A percentile compares a stretch with the other conserved stretches of the same genome.
Conservation (phyloP, 2,113 vertebrate species). For the Lamprotornis superbus region DNA sequence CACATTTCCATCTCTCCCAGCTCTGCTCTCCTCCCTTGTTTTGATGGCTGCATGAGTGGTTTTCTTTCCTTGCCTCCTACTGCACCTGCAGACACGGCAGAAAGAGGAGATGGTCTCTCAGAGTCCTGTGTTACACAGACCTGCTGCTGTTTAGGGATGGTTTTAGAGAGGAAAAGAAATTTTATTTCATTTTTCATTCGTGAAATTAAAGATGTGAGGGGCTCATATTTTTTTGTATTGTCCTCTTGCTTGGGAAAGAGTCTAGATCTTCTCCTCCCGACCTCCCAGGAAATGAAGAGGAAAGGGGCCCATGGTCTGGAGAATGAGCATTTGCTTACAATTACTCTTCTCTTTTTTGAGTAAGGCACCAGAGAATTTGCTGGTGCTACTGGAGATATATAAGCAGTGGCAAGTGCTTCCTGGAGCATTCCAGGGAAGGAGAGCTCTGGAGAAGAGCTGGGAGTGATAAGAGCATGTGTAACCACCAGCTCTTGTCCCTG, state of each 20-base stretch:
- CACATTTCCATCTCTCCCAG: neutral
- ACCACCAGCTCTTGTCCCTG: neutral
- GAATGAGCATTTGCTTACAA: accelerated
- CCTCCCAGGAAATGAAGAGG: neutral
- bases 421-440: neutral
- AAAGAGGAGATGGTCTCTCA: neutral
- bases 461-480: neutral
- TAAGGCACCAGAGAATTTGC: neutral
- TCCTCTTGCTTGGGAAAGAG: neutral
- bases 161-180: neutral
- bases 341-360: neutral
- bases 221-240: neutral
- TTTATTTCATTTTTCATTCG: neutral
- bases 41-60: neutral
- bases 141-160: neutral
- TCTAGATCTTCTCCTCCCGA: neutral
- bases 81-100: neutral
- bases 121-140: neutral
- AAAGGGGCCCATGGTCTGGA: neutral
- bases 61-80: neutral
- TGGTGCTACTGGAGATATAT: neutral
- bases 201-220: neutral
- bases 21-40: neutral
- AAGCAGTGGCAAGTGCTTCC: neutral
- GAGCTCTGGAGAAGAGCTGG: neutral